These are phyloP conservation scores for Andricus quercusramuli DNA, from an alignment of 2,888 invertebrate species.

Conservation along the genomic window DNA sequence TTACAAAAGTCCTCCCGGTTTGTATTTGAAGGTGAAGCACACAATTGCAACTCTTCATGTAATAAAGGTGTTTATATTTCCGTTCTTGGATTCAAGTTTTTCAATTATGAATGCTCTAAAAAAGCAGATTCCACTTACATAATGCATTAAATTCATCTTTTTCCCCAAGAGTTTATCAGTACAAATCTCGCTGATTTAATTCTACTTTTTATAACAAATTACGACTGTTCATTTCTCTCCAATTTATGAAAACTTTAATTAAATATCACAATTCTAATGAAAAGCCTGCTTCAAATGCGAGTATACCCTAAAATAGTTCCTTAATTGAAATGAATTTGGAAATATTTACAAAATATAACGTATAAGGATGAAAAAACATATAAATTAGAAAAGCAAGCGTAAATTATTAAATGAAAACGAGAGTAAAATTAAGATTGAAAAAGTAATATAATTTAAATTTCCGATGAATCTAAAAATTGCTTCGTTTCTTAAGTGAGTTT, in stretches of 20 bases:
- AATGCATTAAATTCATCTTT: conserved; percentile 13
- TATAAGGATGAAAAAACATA: background rate
- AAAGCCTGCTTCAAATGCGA: conserved; percentile 58
- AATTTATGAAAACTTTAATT: conserved; percentile 9
- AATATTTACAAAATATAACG: conserved; percentile 24
- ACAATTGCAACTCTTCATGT: background rate
- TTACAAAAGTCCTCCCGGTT: conserved; percentile 5
- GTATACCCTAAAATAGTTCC: background rate
- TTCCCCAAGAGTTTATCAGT: background rate
- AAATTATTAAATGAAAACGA: background rate
- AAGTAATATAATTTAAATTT: background rate
- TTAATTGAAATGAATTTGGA: background rate
- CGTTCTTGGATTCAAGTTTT: background rate
- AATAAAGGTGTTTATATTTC: background rate
- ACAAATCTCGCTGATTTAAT: background rate
- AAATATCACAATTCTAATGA: conserved; percentile 59
- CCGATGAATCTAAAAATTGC: conserved; percentile 56
- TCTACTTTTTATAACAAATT: conserved; percentile 1
- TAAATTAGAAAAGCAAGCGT: background rate
- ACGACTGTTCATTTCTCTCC: background rate
- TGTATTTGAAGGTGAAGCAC: background rate
- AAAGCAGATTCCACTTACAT: background rate
- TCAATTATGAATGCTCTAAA: background rate
- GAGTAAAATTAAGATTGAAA: background rate
- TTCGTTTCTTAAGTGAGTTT: conserved; percentile 50